Percentiles rank a stretch among this genome's conserved stretches.
phyloP scores from a whole-genome alignment of 2,113 vertebrate species.

The Talpa occidentalis region DNA sequence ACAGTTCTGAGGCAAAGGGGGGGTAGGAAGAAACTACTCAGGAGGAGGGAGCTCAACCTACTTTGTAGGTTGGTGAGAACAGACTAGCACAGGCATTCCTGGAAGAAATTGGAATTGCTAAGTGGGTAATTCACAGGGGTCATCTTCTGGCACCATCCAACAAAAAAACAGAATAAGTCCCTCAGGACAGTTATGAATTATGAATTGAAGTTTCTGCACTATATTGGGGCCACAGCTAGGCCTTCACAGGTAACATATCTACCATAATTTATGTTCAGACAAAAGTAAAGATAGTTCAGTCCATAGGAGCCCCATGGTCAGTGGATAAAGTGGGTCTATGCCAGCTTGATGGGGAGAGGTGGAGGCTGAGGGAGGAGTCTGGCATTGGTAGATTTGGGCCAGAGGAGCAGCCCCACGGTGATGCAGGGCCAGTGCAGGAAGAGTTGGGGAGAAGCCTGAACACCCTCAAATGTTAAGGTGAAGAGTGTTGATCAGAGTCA shows the following conservation, averaged over 20 bases:
- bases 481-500: neutral
- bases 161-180: neutral
- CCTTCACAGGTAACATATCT: neutral
- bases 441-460: neutral
- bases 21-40: neutral
- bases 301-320: neutral
- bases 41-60: neutral
- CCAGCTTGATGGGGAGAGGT: neutral
- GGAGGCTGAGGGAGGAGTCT: neutral
- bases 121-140: neutral
- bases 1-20: neutral
- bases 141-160: neutral
- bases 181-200: neutral
- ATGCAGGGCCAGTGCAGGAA: neutral
- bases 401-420: neutral
- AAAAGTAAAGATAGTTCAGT: neutral
- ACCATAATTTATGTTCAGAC: neutral
- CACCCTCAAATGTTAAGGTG: neutral
- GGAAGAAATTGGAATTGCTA: neutral
- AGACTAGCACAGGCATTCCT: neutral
- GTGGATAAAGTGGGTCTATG: neutral
- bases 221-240: neutral
- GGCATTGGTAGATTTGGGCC: neutral
- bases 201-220: neutral
- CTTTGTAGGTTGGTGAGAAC: neutral